These are phyloP conservation scores for Strigamia maritima DNA, from an alignment of 2,888 invertebrate genomes.

Conservation along the genomic window DNA sequence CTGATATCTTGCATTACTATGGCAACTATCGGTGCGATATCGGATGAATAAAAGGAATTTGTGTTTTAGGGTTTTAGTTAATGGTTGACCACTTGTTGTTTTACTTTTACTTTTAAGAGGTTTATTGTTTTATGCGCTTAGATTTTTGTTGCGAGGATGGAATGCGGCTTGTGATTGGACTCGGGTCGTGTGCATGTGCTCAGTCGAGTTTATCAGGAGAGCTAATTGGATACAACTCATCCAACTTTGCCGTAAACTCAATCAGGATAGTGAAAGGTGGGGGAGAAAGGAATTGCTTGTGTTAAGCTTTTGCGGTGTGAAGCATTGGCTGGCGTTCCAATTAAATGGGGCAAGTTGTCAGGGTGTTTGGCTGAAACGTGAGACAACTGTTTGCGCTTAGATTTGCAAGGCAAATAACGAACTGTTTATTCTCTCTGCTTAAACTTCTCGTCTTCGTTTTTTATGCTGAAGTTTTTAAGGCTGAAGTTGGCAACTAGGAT, in stretches of 20 bases:
- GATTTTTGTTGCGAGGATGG: too few relatives aligned
- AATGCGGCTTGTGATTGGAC: background rate
- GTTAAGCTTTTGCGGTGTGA: conserved; percentile 11
- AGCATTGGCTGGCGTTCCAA: background rate
- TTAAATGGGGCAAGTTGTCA: conserved; percentile 1
- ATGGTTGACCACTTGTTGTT: too few relatives aligned
- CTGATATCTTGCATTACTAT: too few relatives aligned
- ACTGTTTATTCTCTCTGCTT: background rate
- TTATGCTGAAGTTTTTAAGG: too few relatives aligned
- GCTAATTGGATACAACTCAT: conserved; percentile 23
- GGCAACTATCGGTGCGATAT: too few relatives aligned
- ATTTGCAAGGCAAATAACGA: background rate
- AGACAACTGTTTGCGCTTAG: background rate
- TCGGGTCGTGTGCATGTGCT: background rate
- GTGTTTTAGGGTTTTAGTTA: too few relatives aligned
- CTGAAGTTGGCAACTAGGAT: too few relatives aligned
- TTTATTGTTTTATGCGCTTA: background rate
- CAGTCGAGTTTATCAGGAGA: background rate
- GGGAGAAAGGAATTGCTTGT: conserved; percentile 23
- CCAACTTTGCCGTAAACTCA: conserved; percentile 9
- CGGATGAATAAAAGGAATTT: too few relatives aligned
- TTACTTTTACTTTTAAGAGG: background rate
- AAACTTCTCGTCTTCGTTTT: too few relatives aligned
- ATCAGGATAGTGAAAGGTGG: conserved; percentile 10
- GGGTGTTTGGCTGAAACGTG: background rate